Evolutionary conservation across 2,888 invertebrate genomes (phyloP), one percentile per base, ranked within the genome.

Genomic region (Drosophila basisetae): DNA sequence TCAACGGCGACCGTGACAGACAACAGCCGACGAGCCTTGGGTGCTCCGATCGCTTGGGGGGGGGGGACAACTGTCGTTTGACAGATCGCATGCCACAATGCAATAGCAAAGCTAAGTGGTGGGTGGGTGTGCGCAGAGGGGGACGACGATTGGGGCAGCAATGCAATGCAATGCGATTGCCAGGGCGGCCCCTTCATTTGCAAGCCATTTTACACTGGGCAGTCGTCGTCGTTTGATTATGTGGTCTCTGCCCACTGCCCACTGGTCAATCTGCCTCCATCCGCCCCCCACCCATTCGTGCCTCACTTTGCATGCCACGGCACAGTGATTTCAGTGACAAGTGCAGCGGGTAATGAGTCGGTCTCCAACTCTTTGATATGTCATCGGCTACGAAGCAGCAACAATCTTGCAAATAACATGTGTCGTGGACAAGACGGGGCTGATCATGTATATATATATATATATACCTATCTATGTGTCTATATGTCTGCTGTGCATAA

Each of bases 71-170:
- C 76, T 68, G 59, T 37, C 65, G 64, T 73, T 78, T 78, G 89
- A 84, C 87, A 89, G 84, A 85, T 87, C 67, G 84, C 75, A 76
- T 70, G 87, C 68, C 79, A 73, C 50, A 64, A n/a, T 64, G 70
- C 59, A 16, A 54, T 33, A 18, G 50, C 54, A 69, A 61, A 0
- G 35, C n/a, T 56, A 68, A 72, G 66, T 71, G 76, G 18, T 16
- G 13, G 22, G n/a, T 13, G 22, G 43, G 22, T 3, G 22, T 4
- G 13, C n/a, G 2, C 7, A 1, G 22, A 2, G 5, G 22, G 2
- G 0, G 7, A 35, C 35, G 7, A 35, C 35, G 22, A 22, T 47
- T 25, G 50, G 50, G 67, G 31, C 76, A 70, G 60, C 52, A 70
- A 50, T 43, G 41, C 54, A 39, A 35, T 13, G 35, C 52, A 52